A percentile compares a stretch with the other conserved stretches of the same genome.
Evolutionary conservation across 2,888 invertebrate species (phyloP).

Genomic region (Amphipyra berbera): DNA sequence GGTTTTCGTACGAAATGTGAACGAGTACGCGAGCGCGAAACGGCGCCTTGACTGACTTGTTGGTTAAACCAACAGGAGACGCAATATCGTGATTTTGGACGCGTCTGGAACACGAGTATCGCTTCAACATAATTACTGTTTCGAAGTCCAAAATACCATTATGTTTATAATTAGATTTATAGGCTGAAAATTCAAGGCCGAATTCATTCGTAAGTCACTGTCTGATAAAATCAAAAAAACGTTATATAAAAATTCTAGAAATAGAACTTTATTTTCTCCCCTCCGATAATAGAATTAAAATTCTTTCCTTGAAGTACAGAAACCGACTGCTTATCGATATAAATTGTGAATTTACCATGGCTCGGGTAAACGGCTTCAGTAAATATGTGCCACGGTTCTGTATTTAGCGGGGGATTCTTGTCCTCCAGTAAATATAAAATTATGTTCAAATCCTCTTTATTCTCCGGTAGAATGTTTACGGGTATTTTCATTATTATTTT

Average conservation of each 20-base stretch:
- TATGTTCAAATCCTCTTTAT: constrained; percentile 78
- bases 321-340: constrained; percentile 77
- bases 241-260: constrained; percentile 68
- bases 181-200: neutral
- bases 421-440: constrained; percentile 82
- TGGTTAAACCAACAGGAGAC: no score
- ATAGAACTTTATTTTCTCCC: constrained; percentile 76
- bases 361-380: constrained; percentile 68
- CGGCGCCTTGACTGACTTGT: no score
- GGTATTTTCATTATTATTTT: constrained; percentile 79
- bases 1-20: no score
- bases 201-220: neutral
- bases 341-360: constrained; percentile 74
- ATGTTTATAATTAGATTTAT: neutral
- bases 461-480: constrained; percentile 72
- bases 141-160: no score
- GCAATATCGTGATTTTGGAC: no score
- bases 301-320: constrained; percentile 70
- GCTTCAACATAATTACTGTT: no score
- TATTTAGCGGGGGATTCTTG: constrained; percentile 81
- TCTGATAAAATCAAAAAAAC: neutral
- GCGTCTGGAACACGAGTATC: no score
- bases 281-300: constrained; percentile 77
- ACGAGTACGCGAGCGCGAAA: no score
- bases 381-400: constrained; percentile 77